Base-by-base conservation (phyloP, 2,888 invertebrate genomes). In the Pinctada fucata region DNA sequence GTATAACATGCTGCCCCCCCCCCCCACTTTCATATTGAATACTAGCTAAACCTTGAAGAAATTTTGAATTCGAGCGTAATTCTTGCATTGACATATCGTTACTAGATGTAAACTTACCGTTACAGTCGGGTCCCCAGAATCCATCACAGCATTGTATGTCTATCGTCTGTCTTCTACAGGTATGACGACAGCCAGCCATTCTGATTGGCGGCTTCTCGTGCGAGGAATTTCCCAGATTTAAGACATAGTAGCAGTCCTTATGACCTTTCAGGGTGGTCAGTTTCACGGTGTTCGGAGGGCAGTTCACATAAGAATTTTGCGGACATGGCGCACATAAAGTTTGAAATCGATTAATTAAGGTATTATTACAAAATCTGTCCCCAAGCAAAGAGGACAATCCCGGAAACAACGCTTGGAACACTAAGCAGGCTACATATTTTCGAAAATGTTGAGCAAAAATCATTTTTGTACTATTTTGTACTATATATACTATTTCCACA, bases 61-160 rank as follows among this genome's bases (percentile, higher is more conserved):
- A 31, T 31, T 31, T 31, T 31, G 31, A 1, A 31, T 31, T 31
- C 31, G 1, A 31, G 31, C 31, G 31, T 31, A 31, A 31, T 31
- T 31, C 31, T 31, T 31, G 31, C 31, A 31, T 31, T 31, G 31
- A 31, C 31, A 1, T 31, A 31, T 31, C 31, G 31, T 31, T 31
- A 31, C 31, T 31, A 31, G 31, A 31, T 31, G 31, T 31, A 49
- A 16, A 79, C 84, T 78, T 83, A 88, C 89, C 88, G 52, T 85
- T 82, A 82, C 89, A 89, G 58, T 87, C 78, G 5, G 71, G 74
- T 48, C 89, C 89, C 88, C 88, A 89, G 81, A 75, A 84, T 13
- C 88, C 88, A 5, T 67, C n/a, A 75, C 89, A 89, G 79, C 89
- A 89, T 31, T 81, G 49, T n/a, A 48, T 48, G 10, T 66, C 52